A percentile compares a stretch with the other conserved stretches of the same genome.
phyloP scores from a whole-genome alignment of 2,113 vertebrate species.

The Microtus oregoni region DNA sequence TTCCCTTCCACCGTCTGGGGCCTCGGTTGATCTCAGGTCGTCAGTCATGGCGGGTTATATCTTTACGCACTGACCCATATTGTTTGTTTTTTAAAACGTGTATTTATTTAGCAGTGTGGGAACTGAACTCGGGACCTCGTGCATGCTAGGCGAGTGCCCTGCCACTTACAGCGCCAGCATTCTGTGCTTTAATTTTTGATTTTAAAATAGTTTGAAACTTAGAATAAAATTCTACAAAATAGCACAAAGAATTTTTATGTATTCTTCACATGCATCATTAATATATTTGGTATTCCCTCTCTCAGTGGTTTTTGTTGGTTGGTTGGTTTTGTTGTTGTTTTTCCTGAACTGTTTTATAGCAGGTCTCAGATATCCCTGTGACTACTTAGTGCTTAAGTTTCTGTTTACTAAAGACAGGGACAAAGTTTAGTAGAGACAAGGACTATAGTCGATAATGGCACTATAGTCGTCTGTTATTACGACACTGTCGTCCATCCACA shows the following conservation, averaged over 20 bases:
- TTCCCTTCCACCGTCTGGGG: background rate
- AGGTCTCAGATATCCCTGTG: background rate
- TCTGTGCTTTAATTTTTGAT: background rate
- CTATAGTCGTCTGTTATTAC: background rate
- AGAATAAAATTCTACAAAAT: slow-evolving; percentile 14
- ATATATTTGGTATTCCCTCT: background rate
- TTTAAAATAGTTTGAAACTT: slow-evolving; percentile 57
- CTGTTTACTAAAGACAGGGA: background rate
- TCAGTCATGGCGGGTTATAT: background rate
- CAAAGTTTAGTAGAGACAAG: background rate
- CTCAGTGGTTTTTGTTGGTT: background rate
- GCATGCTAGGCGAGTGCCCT: background rate
- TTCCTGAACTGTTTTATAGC: slow-evolving; percentile 1
- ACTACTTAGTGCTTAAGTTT: background rate
- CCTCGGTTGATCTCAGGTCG: background rate
- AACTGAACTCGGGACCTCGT: background rate
- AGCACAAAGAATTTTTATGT: background rate
- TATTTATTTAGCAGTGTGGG: background rate
- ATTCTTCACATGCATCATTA: background rate
- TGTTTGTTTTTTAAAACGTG: too few species aligned
- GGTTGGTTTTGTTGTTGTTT: background rate
- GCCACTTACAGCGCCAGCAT: too few species aligned
- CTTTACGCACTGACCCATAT: background rate
- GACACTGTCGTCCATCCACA: background rate
- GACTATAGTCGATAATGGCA: background rate